Evolutionary conservation across 2,797 vertebrate genomes (phyloP).

Genomic region (Acipenser transmontanus): DNA sequence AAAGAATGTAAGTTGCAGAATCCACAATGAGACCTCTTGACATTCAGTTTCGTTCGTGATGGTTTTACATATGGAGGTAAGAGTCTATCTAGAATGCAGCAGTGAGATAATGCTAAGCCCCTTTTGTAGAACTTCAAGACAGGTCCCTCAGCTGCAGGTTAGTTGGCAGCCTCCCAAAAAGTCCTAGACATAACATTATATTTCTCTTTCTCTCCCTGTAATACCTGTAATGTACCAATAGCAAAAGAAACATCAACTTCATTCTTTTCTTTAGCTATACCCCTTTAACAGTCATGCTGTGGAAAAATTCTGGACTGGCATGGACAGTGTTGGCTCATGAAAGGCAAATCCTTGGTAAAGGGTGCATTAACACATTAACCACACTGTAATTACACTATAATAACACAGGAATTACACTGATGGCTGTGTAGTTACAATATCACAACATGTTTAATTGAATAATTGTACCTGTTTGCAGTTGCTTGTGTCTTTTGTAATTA

Average conservation of each 20-base stretch:
- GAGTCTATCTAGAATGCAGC: slow-evolving; percentile 11
- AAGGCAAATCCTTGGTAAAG: no score
- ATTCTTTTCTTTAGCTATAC: no score
- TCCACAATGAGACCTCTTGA: slow-evolving; percentile 16
- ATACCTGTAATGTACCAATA: background rate
- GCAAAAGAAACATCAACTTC: background rate
- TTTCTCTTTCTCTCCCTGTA: background rate
- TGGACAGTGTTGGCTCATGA: no score
- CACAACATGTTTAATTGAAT: no score
- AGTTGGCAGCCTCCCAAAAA: slow-evolving; percentile 12
- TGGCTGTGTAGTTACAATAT: no score
- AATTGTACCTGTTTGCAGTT: no score
- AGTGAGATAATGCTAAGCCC: slow-evolving; percentile 17
- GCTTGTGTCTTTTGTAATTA: no score
- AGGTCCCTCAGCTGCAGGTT: slow-evolving; percentile 10
- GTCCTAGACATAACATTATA: slow-evolving; percentile 9
- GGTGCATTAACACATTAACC: no score
- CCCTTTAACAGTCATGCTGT: no score
- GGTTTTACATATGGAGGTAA: slow-evolving; percentile 12
- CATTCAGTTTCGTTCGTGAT: slow-evolving; percentile 13
- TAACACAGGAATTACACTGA: no score
- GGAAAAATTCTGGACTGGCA: no score
- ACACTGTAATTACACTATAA: no score
- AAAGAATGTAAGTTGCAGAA: slow-evolving; percentile 14
- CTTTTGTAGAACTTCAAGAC: slow-evolving; percentile 10